Conservation (phyloP, 2,113 vertebrate genomes). For the Ictalurus furcatus region DNA sequence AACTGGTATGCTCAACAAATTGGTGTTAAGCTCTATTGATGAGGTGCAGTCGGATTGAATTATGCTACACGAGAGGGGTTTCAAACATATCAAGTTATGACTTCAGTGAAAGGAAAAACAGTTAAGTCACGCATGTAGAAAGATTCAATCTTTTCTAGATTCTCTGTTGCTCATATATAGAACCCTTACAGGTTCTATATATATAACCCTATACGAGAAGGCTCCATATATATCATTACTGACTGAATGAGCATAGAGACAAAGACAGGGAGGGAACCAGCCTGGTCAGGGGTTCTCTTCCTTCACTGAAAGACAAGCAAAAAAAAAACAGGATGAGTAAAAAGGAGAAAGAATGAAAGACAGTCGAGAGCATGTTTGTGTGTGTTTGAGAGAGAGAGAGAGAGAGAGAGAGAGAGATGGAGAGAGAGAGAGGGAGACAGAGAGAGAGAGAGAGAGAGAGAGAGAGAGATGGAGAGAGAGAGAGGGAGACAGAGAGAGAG, state of each 20-base stretch:
- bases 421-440: background rate
- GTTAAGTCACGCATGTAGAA: too few species aligned
- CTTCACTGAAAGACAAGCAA: constrained; percentile 20
- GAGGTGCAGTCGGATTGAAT: background rate
- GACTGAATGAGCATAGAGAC: background rate
- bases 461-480: too few species aligned
- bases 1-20: constrained; percentile 23
- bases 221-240: background rate
- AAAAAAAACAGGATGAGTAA: constrained; percentile 34
- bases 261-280: background rate
- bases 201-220: too few species aligned
- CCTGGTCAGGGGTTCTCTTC: constrained; percentile 11
- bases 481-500: too few species aligned
- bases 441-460: background rate
- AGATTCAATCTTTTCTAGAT: too few species aligned
- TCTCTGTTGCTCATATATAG: too few species aligned
- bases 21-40: constrained; percentile 14
- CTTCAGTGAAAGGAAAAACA: background rate
- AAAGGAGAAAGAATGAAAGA: constrained; percentile 8
- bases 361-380: background rate
- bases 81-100: background rate
- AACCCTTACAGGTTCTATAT: too few species aligned
- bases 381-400: background rate
- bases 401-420: background rate
- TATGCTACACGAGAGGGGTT: background rate